Evolutionary conservation across 2,797 vertebrate genomes (phyloP), one percentile per base, ranked within the genome.

Genomic region (Paramormyrops hopkinsi): DNA sequence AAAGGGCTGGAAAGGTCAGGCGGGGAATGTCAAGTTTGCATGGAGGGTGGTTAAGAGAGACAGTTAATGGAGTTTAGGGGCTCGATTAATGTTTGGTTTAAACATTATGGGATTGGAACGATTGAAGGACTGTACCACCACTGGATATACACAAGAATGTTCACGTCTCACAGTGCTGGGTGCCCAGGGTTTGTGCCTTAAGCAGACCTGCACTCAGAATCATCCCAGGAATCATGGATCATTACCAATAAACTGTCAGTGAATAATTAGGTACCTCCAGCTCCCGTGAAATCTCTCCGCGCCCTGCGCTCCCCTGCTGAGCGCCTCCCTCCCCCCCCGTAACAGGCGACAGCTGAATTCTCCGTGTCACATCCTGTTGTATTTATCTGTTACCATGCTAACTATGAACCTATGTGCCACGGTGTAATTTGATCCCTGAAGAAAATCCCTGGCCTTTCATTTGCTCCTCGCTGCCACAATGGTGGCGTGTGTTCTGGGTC

Each of bases 401-500:
- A 59, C 50, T 53, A 73, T 88, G 86, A 90, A 83, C 19, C 85
- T 0, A n/a, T 54, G 33, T 22, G 85, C 33, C 88, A 89, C 89
- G 79, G 86, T 91, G 93, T 93, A 92, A 79, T 94, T 93, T 93
- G 92, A 94, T 91, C 91, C 93, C 93, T 89, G 86, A 90, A 90
- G 79, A 86, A 91, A 93, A 92, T 91, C 90, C 22, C 51, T 79
- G 90, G 90, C 91, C 93, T 91, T 93, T 22, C 91, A 89, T 88
- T 92, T 92, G 92, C 93, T 90, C 90, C 91, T 56, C 92, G 92
- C 92, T 91, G 93, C 95, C 93, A 93, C 93, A 65, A 89, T 62
- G 76, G 94, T 92, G 90, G 88, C 90, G 93, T 95, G 91, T 82
- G 93, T 95, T 96, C 93, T 94, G 95, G 97, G 95, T 97, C 96